Percentiles rank a stretch among this genome's conserved stretches.
phyloP scores from a whole-genome alignment of 23 tunicate species.

The Ascidia mentula region DNA sequence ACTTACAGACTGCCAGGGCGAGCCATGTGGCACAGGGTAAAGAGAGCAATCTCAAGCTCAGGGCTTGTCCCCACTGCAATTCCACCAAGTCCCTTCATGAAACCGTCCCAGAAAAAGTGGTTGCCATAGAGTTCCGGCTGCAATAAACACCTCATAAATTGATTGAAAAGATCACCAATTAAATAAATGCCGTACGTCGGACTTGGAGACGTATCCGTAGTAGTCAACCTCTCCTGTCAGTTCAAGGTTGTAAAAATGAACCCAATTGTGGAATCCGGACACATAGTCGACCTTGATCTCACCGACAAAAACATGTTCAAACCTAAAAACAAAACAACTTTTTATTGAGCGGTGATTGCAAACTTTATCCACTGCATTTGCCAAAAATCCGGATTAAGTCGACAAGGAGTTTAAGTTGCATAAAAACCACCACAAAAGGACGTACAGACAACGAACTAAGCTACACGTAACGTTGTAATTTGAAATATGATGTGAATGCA shows the following conservation, averaged over 20 bases:
- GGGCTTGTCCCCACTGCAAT: slow-evolving; percentile 65
- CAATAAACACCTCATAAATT: not conserved
- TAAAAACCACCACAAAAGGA: too few relatives aligned
- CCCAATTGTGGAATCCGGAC: slow-evolving; percentile 94
- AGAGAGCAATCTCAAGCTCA: slow-evolving; percentile 59
- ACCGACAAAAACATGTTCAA: slow-evolving; percentile 93
- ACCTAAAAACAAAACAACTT: slow-evolving; percentile 39
- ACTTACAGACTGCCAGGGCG: slow-evolving; percentile 73
- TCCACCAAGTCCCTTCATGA: slow-evolving; percentile 56
- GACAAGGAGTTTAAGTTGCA: too few relatives aligned
- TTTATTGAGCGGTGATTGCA: too few relatives aligned
- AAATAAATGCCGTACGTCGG: slow-evolving; percentile 19
- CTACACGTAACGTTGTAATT: too few relatives aligned
- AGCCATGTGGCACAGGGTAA: slow-evolving; percentile 68
- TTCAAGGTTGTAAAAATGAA: slow-evolving; percentile 68
- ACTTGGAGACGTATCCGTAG: slow-evolving; percentile 40
- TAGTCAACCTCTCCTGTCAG: slow-evolving; percentile 40
- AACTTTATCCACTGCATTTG: too few relatives aligned
- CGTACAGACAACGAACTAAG: too few relatives aligned
- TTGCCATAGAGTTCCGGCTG: slow-evolving; percentile 62
- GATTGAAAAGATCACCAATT: not conserved
- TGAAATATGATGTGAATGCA: too few relatives aligned
- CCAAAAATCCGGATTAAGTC: too few relatives aligned
- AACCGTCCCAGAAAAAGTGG: slow-evolving; percentile 67
- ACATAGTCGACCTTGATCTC: slow-evolving; percentile 56